Percentiles rank a stretch among this genome's conserved stretches.
Evolutionary conservation across 2,888 invertebrate species (phyloP).

Genomic region (Anthrax anthrax): DNA sequence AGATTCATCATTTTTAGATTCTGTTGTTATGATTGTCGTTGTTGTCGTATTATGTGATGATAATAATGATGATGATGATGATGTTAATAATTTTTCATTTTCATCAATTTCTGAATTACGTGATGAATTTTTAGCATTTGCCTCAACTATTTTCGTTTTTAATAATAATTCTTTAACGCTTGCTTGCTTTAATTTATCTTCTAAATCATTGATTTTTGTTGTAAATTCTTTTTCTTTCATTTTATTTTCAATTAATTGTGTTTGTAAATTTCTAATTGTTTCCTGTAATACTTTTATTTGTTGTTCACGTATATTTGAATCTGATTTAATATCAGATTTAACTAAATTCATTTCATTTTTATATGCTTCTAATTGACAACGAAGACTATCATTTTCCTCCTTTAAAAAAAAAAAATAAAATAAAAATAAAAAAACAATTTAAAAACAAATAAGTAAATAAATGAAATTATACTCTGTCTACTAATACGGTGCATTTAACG

Average conservation of each 20-base stretch:
- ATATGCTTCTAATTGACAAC: slow-evolving; percentile 84
- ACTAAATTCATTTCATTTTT: slow-evolving; percentile 86
- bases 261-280: slow-evolving; percentile 34
- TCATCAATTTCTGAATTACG: slow-evolving; percentile 21
- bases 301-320: slow-evolving; percentile 70
- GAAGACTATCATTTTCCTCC: slow-evolving; percentile 81
- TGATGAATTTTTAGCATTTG: slow-evolving; percentile 16
- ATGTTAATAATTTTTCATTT: slow-evolving; percentile 4
- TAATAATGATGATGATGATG: neutral
- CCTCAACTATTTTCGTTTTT: slow-evolving; percentile 29
- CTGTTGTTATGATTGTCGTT: too few species aligned
- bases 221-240: slow-evolving; percentile 28
- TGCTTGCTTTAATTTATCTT: slow-evolving; percentile 30
- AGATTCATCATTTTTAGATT: too few species aligned
- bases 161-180: slow-evolving; percentile 32
- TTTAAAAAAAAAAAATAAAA: slow-evolving; percentile 22
- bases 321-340: slow-evolving; percentile 63
- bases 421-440: neutral
- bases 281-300: slow-evolving; percentile 52
- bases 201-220: slow-evolving; percentile 26
- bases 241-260: slow-evolving; percentile 31
- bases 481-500: too few species aligned
- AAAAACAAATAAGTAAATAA: neutral
- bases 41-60: too few species aligned
- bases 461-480: too few species aligned